A percentile compares a stretch with the other conserved stretches of the same genome.
These are phyloP conservation scores for Halcyon smyrnensis DNA, from an alignment of 2,797 vertebrate species.

Conservation along the genomic window DNA sequence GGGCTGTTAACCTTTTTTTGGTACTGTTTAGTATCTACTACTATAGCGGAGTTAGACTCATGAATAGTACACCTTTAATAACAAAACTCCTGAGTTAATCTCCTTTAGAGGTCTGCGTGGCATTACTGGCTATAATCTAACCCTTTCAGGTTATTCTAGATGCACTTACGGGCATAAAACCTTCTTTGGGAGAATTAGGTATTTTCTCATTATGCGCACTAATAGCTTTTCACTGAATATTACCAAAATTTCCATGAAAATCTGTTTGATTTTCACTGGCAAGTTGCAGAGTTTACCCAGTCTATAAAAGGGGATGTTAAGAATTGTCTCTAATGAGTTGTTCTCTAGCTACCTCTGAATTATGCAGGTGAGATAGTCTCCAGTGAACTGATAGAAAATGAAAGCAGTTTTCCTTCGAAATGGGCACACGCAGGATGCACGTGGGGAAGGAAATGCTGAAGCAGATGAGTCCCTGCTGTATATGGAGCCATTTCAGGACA, in stretches of 20 bases:
- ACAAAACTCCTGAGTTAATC: slow-evolving; percentile 77
- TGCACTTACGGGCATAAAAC: slow-evolving; percentile 76
- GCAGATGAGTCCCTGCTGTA: background rate
- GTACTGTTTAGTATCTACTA: background rate
- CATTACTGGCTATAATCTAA: slow-evolving; percentile 79
- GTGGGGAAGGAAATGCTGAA: background rate
- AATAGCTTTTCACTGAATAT: slow-evolving; percentile 77
- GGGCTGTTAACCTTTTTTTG: background rate
- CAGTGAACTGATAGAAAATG: background rate
- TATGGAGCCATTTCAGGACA: background rate
- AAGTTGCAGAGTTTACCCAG: background rate
- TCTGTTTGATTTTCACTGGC: slow-evolving; percentile 68
- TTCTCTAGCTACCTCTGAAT: background rate
- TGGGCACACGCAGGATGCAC: background rate
- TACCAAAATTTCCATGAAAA: slow-evolving; percentile 80
- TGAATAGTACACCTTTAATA: slow-evolving; percentile 71
- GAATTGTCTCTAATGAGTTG: background rate
- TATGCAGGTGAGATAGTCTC: background rate
- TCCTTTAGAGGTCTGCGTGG: slow-evolving; percentile 75
- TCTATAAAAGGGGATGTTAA: background rate
- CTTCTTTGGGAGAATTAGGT: slow-evolving; percentile 84
- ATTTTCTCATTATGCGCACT: slow-evolving; percentile 79
- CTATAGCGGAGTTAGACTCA: slow-evolving; percentile 55
- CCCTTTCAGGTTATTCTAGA: slow-evolving; percentile 75
- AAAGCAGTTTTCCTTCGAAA: background rate